A percentile compares a stretch with the other conserved stretches of the same genome.
Conservation (phyloP, 2,888 invertebrate genomes). For the Drosophila yooni region DNA sequence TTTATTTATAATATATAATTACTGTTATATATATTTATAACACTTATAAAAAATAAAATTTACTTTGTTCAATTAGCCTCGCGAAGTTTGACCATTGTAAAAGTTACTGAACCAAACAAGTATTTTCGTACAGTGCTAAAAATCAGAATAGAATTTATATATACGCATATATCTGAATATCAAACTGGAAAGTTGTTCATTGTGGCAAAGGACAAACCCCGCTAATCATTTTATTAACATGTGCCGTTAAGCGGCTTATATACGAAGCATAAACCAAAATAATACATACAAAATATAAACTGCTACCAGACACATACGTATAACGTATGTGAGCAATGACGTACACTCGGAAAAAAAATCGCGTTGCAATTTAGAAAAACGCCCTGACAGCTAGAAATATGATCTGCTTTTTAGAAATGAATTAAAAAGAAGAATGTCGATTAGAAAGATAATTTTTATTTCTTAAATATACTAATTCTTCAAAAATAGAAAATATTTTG, state of each 20-base stretch:
- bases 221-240: slow-evolving; percentile 74
- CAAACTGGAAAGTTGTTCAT: neutral
- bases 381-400: neutral
- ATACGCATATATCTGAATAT: neutral
- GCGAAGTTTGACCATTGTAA: neutral
- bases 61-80: neutral
- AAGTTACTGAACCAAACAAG: neutral
- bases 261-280: slow-evolving; percentile 21
- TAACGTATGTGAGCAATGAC: slow-evolving; percentile 3
- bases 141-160: neutral
- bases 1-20: too few relatives aligned
- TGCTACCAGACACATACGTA: slow-evolving; percentile 10
- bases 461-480: too few relatives aligned
- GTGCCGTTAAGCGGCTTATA: slow-evolving; percentile 75
- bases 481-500: too few relatives aligned
- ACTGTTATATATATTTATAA: rapidly evolving
- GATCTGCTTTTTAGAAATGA: too few relatives aligned
- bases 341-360: neutral
- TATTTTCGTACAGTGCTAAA: neutral
- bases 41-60: neutral
- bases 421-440: too few relatives aligned
- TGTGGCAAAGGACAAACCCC: neutral
- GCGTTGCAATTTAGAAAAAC: rapidly evolving
- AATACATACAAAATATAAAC: slow-evolving; percentile 38
- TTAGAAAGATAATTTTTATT: too few relatives aligned